phyloP scores from a whole-genome alignment of 2,888 invertebrate species.

The Tyria jacobaeae region DNA sequence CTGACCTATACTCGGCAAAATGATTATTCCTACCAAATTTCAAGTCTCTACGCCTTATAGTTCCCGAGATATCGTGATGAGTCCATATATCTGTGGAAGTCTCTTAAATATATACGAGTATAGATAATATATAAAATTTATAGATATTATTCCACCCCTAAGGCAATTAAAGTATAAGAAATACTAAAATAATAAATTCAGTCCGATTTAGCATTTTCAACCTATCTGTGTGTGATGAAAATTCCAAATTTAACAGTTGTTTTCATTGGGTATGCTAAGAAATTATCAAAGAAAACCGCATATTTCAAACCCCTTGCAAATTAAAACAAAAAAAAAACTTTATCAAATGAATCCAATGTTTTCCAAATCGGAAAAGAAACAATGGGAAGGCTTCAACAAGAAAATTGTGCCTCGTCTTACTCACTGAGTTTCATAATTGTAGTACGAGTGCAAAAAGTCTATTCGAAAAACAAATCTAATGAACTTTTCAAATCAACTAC shows the following conservation, averaged over 20 bases:
- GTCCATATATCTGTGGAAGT: too few species aligned
- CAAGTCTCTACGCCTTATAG: too few species aligned
- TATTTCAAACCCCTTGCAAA: background rate
- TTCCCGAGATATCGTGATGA: too few species aligned
- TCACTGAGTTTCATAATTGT: conserved; percentile 48
- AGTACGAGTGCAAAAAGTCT: conserved; percentile 37
- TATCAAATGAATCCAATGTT: conserved; percentile 8
- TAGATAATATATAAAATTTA: too few species aligned
- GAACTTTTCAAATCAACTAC: conserved; percentile 61
- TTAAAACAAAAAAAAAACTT: background rate
- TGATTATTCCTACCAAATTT: too few species aligned
- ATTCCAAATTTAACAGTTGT: background rate
- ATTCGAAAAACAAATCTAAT: conserved; percentile 41
- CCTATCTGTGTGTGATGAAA: too few species aligned
- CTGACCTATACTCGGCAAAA: too few species aligned
- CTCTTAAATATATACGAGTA: too few species aligned
- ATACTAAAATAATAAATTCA: too few species aligned
- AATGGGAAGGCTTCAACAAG: conserved; percentile 35
- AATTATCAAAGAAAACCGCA: background rate
- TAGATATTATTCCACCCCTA: too few species aligned
- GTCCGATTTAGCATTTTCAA: too few species aligned
- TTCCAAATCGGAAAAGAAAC: conserved; percentile 32
- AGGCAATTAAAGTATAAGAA: too few species aligned
- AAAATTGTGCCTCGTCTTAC: conserved; percentile 44
- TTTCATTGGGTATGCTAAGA: background rate